Conservation (phyloP, 2,113 vertebrate species). For the Peromyscus leucopus region DNA sequence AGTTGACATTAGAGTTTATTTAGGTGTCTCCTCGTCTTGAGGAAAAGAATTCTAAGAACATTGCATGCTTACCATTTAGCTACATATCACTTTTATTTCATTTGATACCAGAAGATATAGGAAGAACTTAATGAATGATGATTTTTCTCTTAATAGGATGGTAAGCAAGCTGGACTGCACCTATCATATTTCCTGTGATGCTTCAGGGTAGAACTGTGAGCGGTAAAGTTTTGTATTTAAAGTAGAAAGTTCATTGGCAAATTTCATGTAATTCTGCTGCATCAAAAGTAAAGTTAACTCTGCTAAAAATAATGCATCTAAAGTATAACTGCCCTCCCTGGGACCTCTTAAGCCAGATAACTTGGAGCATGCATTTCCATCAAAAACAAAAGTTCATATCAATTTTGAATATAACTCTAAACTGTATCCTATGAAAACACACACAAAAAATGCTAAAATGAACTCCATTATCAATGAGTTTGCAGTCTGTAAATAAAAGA, state of each 20-base stretch:
- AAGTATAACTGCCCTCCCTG: background rate
- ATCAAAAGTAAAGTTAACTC: constrained; percentile 33
- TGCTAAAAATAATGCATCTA: background rate
- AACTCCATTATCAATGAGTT: background rate
- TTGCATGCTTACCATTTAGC: background rate
- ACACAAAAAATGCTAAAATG: background rate
- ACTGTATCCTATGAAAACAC: constrained; percentile 6
- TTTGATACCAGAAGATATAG: background rate
- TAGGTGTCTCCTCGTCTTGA: background rate
- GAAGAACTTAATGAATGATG: background rate
- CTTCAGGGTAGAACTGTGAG: background rate
- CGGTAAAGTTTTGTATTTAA: constrained; percentile 8
- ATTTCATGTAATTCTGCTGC: constrained; percentile 35
- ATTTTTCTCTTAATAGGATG: background rate
- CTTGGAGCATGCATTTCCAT: background rate
- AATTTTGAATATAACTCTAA: background rate
- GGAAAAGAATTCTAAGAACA: constrained; percentile 27
- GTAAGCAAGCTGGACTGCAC: background rate
- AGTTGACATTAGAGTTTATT: constrained; percentile 11
- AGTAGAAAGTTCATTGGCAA: background rate
- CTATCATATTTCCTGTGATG: background rate
- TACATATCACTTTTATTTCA: constrained; percentile 40
- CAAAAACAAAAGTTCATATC: background rate
- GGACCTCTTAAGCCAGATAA: background rate
- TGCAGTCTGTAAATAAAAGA: background rate